Conservation (phyloP, 2,888 invertebrate species). For the Eristalis pertinax region DNA sequence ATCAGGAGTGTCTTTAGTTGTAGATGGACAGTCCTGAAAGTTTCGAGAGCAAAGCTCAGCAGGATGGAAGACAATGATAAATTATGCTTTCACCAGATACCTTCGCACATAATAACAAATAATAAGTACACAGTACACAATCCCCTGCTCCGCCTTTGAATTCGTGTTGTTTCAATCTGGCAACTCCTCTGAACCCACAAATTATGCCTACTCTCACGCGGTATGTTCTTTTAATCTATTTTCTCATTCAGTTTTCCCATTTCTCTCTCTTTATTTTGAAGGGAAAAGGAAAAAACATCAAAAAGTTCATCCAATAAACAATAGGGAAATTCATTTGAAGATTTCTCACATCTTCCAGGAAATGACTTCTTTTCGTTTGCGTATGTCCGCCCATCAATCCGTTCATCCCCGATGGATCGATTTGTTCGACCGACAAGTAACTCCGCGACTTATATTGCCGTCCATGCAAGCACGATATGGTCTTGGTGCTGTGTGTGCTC, state of each 20-base stretch:
- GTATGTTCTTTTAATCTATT: constrained; percentile 33
- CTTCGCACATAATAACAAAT: too few species aligned
- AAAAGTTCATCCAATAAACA: constrained; percentile 62
- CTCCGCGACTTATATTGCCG: constrained; percentile 28
- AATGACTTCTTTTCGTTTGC: constrained; percentile 58
- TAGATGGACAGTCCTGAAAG: too few species aligned
- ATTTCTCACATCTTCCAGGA: constrained; percentile 57
- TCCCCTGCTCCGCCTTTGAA: background rate
- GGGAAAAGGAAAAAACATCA: constrained; percentile 34
- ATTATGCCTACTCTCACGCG: constrained; percentile 12
- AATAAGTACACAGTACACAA: too few species aligned
- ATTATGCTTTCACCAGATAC: too few species aligned
- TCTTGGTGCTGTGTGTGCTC: background rate
- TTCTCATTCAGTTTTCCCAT: constrained; percentile 8
- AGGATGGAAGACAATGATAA: too few species aligned
- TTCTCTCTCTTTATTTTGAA: constrained; percentile 28
- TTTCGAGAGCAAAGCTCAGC: too few species aligned
- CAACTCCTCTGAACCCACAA: constrained; percentile 11
- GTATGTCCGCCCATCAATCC: constrained; percentile 46
- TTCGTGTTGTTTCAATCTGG: constrained; percentile 2
- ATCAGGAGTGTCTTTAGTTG: too few species aligned
- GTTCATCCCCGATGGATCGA: constrained; percentile 28
- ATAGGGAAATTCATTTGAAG: constrained; percentile 60
- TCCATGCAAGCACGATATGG: background rate
- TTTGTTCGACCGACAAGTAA: constrained; percentile 25